phyloP scores from a whole-genome alignment of 2,797 vertebrate genomes.

The Periparus ater region DNA sequence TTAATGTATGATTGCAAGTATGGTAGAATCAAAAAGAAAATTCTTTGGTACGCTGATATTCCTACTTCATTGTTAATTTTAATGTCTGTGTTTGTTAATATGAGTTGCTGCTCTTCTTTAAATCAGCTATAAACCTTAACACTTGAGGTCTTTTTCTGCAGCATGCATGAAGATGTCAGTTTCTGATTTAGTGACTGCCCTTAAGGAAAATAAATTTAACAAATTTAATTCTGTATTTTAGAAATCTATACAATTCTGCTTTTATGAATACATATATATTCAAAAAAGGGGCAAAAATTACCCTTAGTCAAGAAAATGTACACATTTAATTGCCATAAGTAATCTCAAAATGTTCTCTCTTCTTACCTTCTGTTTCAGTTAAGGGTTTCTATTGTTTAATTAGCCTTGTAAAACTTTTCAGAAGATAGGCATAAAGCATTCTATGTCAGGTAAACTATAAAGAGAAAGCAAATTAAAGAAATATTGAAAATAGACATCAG shows the following conservation, averaged over 20 bases:
- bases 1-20: not conserved
- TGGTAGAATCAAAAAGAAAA: not conserved
- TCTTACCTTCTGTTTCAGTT: not conserved
- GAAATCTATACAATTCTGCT: not conserved
- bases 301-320: not conserved
- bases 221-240: not conserved
- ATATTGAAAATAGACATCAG: not conserved
- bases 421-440: not conserved
- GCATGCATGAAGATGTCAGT: not conserved
- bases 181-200: not conserved
- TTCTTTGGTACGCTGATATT: not conserved
- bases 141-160: not conserved
- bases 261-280: not conserved
- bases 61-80: not conserved
- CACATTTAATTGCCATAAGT: not conserved
- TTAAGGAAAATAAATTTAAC: not conserved
- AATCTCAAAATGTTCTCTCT: not conserved
- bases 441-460: not conserved
- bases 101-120: not conserved
- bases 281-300: not conserved
- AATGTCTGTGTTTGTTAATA: not conserved
- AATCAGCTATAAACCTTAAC: not conserved
- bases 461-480: not conserved
- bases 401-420: not conserved
- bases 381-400: not conserved